These are phyloP conservation scores for Percopsis transmontana DNA, from an alignment of 2,113 vertebrate species.

Conservation along the genomic window DNA sequence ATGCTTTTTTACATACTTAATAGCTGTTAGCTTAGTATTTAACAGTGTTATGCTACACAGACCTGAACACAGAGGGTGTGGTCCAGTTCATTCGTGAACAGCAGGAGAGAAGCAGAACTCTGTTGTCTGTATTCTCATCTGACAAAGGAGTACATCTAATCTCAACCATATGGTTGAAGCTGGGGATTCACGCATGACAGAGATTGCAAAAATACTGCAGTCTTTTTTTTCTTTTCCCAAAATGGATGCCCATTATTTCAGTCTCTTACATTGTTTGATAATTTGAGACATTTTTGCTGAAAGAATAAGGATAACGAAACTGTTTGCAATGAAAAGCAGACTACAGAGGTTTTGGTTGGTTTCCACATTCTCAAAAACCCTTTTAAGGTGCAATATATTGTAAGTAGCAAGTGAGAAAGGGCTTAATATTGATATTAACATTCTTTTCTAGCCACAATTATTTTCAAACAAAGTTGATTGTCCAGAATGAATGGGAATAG, in stretches of 20 bases:
- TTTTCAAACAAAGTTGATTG: no score
- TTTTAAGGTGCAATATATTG: no score
- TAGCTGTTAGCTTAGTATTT: slow-evolving; percentile 20
- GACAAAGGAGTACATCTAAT: slow-evolving; percentile 73
- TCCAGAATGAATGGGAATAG: no score
- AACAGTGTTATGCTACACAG: slow-evolving; percentile 30
- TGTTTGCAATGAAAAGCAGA: not conserved
- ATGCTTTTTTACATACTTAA: slow-evolving; percentile 8
- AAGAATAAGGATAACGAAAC: not conserved
- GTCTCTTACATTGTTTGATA: slow-evolving; percentile 15
- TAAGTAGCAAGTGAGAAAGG: no score
- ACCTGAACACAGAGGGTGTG: slow-evolving; percentile 36
- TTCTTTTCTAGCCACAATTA: no score
- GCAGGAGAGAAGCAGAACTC: slow-evolving; percentile 49
- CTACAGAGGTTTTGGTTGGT: not conserved
- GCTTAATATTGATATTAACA: no score
- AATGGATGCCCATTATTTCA: slow-evolving; percentile 31
- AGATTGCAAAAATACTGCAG: slow-evolving; percentile 58
- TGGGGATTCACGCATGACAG: slow-evolving; percentile 55
- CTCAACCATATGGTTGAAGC: slow-evolving; percentile 66
- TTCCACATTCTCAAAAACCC: not conserved
- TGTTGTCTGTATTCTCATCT: slow-evolving; percentile 64
- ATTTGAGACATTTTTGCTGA: slow-evolving; percentile 8
- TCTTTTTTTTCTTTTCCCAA: slow-evolving; percentile 22
- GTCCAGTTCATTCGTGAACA: slow-evolving; percentile 55